Evolutionary conservation across 2,797 vertebrate species (phyloP).

Genomic region (Tokudaia muenninki): DNA sequence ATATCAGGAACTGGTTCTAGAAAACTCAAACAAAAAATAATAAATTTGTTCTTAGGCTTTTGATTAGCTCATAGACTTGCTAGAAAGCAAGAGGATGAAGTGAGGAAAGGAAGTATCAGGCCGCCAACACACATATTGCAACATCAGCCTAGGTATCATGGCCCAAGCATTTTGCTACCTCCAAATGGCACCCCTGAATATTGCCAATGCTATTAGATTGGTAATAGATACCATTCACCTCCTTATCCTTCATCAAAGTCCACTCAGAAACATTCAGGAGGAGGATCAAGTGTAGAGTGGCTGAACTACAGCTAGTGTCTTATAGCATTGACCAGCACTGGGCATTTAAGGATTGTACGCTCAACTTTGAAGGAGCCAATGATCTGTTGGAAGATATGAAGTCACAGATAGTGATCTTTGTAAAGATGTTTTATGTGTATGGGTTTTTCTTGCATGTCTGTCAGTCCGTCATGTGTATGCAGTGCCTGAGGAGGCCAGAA

Average conservation of each 20-base stretch:
- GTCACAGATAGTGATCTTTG: background rate
- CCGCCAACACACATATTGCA: background rate
- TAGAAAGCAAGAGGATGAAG: slow-evolving; percentile 26
- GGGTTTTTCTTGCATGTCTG: background rate
- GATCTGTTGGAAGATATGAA: background rate
- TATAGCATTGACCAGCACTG: background rate
- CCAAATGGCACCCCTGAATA: background rate
- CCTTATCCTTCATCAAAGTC: background rate
- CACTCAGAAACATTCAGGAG: background rate
- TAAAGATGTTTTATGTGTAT: background rate
- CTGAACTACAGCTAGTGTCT: slow-evolving; percentile 34
- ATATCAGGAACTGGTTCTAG: background rate
- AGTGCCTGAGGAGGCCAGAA: background rate
- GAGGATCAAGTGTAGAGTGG: background rate
- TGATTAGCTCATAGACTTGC: background rate
- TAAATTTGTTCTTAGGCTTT: background rate
- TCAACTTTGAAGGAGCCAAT: background rate
- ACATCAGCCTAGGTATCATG: background rate
- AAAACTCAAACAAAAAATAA: background rate
- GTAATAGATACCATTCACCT: background rate
- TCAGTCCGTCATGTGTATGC: background rate
- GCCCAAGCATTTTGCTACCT: background rate
- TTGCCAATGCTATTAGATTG: background rate
- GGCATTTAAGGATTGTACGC: background rate
- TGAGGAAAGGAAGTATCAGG: slow-evolving; percentile 25